A percentile compares a stretch with the other conserved stretches of the same genome.
Evolutionary conservation across 2,888 invertebrate genomes (phyloP).

Genomic region (Melanargia galathea): DNA sequence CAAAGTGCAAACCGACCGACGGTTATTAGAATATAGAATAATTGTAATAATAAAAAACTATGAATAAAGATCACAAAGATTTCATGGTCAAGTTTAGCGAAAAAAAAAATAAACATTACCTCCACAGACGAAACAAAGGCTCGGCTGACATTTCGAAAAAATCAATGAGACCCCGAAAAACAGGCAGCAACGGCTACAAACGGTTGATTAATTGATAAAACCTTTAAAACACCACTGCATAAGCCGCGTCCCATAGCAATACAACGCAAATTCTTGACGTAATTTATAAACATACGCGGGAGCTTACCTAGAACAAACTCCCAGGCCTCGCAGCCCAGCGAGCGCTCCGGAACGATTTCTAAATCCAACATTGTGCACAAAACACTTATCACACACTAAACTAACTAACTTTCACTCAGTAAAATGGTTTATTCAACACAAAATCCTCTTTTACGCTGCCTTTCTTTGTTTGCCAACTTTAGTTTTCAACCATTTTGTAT

Average conservation of each 20-base stretch:
- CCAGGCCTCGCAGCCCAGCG: conserved; percentile 98
- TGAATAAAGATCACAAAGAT: conserved; percentile 60
- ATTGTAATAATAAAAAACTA: conserved; percentile 45
- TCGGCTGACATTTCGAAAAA: conserved; percentile 64
- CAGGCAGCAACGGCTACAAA: conserved; percentile 9
- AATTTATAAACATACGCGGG: conserved; percentile 69
- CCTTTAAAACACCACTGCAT: conserved; percentile 61
- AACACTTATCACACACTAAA: conserved; percentile 92
- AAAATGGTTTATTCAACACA: conserved; percentile 65
- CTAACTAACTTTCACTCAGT: conserved; percentile 74
- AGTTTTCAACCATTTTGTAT: conserved; percentile 83
- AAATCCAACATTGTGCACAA: conserved; percentile 93
- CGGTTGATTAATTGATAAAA: conserved; percentile 16
- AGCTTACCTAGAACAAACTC: conserved; percentile 96
- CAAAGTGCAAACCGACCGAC: conserved; percentile 3
- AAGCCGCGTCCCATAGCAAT: conserved; percentile 69
- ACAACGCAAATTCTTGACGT: conserved; percentile 81
- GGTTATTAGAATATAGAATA: conserved; percentile 34
- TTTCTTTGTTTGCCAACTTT: conserved; percentile 83
- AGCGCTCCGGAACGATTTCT: conserved; percentile 97
- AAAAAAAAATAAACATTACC: conserved; percentile 66
- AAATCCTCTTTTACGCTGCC: conserved; percentile 76
- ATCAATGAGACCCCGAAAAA: conserved; percentile 58
- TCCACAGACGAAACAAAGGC: conserved; percentile 68
- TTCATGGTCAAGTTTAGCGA: conserved; percentile 78